Evolutionary conservation across 1,140 invertebrate species (phyloP).

Genomic region (Atta cephalotes): DNA sequence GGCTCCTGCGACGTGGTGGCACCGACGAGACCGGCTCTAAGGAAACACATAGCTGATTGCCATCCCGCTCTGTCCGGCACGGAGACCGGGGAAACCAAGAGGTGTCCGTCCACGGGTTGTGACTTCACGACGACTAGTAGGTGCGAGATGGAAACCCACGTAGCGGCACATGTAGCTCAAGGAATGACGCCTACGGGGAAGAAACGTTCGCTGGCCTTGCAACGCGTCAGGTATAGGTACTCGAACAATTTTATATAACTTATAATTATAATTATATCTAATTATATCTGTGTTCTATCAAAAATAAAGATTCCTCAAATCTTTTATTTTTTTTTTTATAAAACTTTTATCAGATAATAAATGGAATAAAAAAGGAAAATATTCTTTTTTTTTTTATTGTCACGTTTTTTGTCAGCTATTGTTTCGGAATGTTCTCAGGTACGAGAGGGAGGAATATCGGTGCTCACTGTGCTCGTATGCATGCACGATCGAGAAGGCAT

Average conservation of each 20-base stretch:
- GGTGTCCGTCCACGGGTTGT: constrained; percentile 83
- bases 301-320: constrained; percentile 5
- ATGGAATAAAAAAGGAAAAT: not conserved
- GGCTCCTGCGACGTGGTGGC: constrained; percentile 82
- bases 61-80: constrained; percentile 78
- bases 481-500: constrained; percentile 88
- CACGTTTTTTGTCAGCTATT: constrained; percentile 20
- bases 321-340: constrained; percentile 18
- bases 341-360: not conserved
- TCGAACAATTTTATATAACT: constrained; percentile 66
- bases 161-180: constrained; percentile 83
- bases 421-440: constrained; percentile 78
- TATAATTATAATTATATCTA: constrained; percentile 5
- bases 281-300: not conserved
- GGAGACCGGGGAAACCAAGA: constrained; percentile 77
- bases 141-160: constrained; percentile 84
- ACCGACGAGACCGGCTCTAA: constrained; percentile 82
- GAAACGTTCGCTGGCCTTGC: constrained; percentile 83
- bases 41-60: constrained; percentile 83
- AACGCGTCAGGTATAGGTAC: constrained; percentile 86
- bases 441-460: constrained; percentile 87
- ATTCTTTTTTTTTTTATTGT: not conserved
- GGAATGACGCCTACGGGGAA: constrained; percentile 83
- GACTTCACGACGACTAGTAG: constrained; percentile 82
- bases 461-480: constrained; percentile 87